Evolutionary conservation across 2,797 vertebrate species (phyloP).

Genomic region (Vireo griseus): DNA sequence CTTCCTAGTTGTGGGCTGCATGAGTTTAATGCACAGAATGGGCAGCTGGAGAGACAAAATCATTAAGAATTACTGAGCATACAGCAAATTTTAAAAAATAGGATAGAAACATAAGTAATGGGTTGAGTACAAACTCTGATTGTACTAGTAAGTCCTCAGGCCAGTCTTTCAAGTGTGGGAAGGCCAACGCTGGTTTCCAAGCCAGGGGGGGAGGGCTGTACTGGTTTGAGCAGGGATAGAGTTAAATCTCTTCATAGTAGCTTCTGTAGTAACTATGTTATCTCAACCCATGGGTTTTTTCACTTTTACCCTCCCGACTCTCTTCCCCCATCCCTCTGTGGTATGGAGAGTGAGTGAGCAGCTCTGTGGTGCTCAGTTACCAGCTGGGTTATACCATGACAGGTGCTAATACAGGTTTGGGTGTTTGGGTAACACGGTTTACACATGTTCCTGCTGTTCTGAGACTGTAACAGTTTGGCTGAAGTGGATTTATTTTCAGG

Average conservation of each 20-base stretch:
- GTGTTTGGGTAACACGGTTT: not conserved
- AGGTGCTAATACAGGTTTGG: not conserved
- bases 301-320: not conserved
- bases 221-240: not conserved
- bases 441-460: accelerated
- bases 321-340: not conserved
- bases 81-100: too few relatives aligned
- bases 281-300: not conserved
- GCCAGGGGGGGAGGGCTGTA: not conserved
- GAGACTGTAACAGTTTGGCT: not conserved
- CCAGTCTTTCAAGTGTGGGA: not conserved
- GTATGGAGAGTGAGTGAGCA: not conserved
- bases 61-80: not conserved
- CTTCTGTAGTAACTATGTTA: not conserved
- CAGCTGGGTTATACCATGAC: not conserved
- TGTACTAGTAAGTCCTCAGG: not conserved
- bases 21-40: not conserved
- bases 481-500: not conserved
- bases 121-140: not conserved
- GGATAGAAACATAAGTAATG: not conserved
- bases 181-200: not conserved
- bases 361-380: not conserved
- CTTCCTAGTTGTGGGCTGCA: not conserved
- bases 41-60: not conserved
- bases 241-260: not conserved